A percentile compares a stretch with the other conserved stretches of the same genome.
phyloP scores from a whole-genome alignment of 2,888 invertebrate species.

The Dione vanillae region DNA sequence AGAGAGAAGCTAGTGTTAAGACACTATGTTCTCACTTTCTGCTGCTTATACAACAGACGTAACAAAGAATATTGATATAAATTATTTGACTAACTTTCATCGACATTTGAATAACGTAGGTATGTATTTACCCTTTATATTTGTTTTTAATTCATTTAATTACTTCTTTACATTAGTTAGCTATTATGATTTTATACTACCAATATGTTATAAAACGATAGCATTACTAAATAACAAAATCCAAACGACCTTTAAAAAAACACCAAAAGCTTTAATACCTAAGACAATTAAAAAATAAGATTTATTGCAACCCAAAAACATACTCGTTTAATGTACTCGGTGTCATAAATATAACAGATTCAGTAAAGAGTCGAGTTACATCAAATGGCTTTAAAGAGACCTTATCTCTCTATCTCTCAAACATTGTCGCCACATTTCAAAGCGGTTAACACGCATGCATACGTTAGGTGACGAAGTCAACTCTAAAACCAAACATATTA shows the following conservation, averaged over 20 bases:
- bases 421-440: conserved; percentile 75
- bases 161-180: not conserved
- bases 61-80: no score
- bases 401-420: conserved; percentile 78
- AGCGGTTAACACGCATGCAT: conserved; percentile 61
- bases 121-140: conserved; percentile 8
- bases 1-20: no score
- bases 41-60: no score
- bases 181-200: conserved; percentile 10
- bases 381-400: conserved; percentile 72
- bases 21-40: no score
- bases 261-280: conserved; percentile 20
- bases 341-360: conserved; percentile 71
- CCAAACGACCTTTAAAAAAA: conserved; percentile 6
- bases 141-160: not conserved
- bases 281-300: conserved; percentile 41
- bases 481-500: conserved; percentile 70
- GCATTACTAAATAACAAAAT: conserved; percentile 15
- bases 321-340: conserved; percentile 47
- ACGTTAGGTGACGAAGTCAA: conserved; percentile 74
- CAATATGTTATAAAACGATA: conserved; percentile 10
- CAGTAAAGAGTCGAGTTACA: conserved; percentile 74
- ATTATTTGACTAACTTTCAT: not conserved
- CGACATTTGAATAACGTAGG: no score
- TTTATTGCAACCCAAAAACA: conserved; percentile 45